Conservation (phyloP, 2,888 invertebrate species). For the Drosophila prostipennis region DNA sequence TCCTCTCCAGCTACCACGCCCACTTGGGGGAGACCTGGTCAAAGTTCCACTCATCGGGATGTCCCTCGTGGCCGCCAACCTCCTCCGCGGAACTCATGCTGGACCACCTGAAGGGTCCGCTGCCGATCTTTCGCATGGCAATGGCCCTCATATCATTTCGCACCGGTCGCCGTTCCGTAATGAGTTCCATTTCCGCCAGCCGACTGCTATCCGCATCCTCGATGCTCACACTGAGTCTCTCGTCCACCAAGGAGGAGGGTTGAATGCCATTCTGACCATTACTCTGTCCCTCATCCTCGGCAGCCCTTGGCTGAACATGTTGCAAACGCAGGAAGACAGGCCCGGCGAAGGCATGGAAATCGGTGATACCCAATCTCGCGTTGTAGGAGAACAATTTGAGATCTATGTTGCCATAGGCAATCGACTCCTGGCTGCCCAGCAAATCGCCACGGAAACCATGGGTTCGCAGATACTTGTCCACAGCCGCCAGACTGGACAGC, state of each 20-base stretch:
- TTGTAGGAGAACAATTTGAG: constrained; percentile 83
- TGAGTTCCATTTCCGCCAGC: constrained; percentile 81
- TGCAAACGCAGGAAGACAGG: constrained; percentile 82
- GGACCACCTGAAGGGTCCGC: constrained; percentile 83
- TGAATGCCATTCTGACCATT: constrained; percentile 18
- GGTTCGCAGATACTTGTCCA: constrained; percentile 80
- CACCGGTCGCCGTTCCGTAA: constrained; percentile 81
- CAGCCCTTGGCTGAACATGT: constrained; percentile 54
- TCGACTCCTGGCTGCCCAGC: constrained; percentile 81
- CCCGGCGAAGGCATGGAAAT: constrained; percentile 83
- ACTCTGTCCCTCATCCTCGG: constrained; percentile 30
- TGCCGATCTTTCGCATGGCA: constrained; percentile 72
- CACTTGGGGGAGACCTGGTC: constrained; percentile 82
- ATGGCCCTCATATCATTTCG: constrained; percentile 83
- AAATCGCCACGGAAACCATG: constrained; percentile 84
- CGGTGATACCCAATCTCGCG: constrained; percentile 77
- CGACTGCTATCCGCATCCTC: constrained; percentile 78
- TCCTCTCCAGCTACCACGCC: constrained; percentile 77
- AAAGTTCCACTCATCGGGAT: constrained; percentile 84
- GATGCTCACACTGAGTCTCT: constrained; percentile 76
- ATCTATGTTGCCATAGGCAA: constrained; percentile 84
- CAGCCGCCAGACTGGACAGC: constrained; percentile 80
- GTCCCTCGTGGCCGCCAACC: constrained; percentile 78
- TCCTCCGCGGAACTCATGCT: constrained; percentile 69
- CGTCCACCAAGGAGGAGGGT: constrained; percentile 72